Evolutionary conservation across 1,140 invertebrate genomes (phyloP), one percentile per base, ranked within the genome.

Genomic region (Nylanderia fulva): DNA sequence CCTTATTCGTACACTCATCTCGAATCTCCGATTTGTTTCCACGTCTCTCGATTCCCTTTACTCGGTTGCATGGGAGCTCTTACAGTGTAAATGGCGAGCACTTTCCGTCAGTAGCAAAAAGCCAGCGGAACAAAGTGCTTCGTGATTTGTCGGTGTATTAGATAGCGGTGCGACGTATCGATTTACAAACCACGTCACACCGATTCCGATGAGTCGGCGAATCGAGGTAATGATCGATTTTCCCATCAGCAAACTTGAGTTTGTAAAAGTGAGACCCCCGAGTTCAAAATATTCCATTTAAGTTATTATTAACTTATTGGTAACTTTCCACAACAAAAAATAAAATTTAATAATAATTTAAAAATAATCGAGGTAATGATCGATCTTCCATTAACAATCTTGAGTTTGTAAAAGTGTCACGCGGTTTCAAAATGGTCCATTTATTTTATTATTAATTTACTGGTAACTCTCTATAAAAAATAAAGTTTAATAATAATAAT

Each of bases 1-100:
- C 4, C 13, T 63, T n/a, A n/a, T n/a, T 52, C n/a, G n/a, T 42
- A 66, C 21, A 54, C n/a, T 27, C 33, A 21, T 80, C 48, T 63
- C 33, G 33, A 69, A 69, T 69, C 36, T 68, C 52, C 36, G 36
- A 80, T 80, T 80, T 80, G 77, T 80, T 80, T 71, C 48, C 77
- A 36, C 33, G 64, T 71, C 18, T 68, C 52, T 58, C 77, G 77
- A 58, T 80, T 71, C 64, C 21, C 27, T 58, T 56, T 56, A 29
- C 48, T 80, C 15, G 64, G 33, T 54, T 80, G 64, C 36, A 33
- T 64, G 33, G 15, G 21, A 80, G 64, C 77, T 84, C 63, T 63
- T 56, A 84, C 42, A 24, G 39, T 45, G 68, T 61, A 61, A 52
- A 75, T 74, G 58, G 71, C 74, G 45, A 76, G 69, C 45, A 60